Percentiles rank a stretch among this genome's conserved stretches.
These are phyloP conservation scores for Platyrinchus mystaceus DNA, from an alignment of 2,797 vertebrate species.

Conservation along the genomic window DNA sequence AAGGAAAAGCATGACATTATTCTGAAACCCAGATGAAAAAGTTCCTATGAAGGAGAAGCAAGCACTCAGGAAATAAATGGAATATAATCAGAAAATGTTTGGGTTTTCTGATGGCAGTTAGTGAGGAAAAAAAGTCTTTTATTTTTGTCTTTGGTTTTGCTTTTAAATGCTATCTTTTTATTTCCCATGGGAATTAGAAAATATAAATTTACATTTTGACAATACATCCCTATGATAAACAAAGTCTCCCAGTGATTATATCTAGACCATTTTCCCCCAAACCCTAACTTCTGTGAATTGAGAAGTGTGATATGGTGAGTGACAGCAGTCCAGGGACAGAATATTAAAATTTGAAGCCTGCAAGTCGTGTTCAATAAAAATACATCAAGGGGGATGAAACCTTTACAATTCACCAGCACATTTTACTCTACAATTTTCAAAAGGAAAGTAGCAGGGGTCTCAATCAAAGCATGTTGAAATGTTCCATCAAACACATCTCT, in stretches of 20 bases:
- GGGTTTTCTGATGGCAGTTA: background rate
- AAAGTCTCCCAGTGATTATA: background rate
- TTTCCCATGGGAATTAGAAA: constrained; percentile 15
- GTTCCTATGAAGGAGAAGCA: constrained; percentile 28
- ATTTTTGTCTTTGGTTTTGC: background rate
- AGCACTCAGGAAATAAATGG: constrained; percentile 28
- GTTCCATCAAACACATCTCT: constrained; percentile 59
- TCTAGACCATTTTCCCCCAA: background rate
- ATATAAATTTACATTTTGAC: constrained; percentile 8
- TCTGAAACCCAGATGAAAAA: constrained; percentile 65
- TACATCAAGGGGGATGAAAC: constrained; percentile 66
- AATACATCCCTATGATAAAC: background rate
- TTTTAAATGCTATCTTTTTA: constrained; percentile 3
- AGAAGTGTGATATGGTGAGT: constrained; percentile 40
- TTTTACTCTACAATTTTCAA: constrained; percentile 67
- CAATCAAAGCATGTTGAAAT: constrained; percentile 49
- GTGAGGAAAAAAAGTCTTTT: background rate
- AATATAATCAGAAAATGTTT: constrained; percentile 30
- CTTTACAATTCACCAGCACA: constrained; percentile 60
- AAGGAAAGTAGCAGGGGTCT: constrained; percentile 63
- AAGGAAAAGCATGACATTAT: constrained; percentile 46
- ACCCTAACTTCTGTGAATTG: background rate
- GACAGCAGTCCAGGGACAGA: constrained; percentile 52
- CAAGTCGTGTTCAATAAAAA: constrained; percentile 68
- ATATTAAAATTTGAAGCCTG: constrained; percentile 70